A percentile compares a stretch with the other conserved stretches of the same genome.
Conservation (phyloP, 2,888 invertebrate genomes). For the Morpho helenor region DNA sequence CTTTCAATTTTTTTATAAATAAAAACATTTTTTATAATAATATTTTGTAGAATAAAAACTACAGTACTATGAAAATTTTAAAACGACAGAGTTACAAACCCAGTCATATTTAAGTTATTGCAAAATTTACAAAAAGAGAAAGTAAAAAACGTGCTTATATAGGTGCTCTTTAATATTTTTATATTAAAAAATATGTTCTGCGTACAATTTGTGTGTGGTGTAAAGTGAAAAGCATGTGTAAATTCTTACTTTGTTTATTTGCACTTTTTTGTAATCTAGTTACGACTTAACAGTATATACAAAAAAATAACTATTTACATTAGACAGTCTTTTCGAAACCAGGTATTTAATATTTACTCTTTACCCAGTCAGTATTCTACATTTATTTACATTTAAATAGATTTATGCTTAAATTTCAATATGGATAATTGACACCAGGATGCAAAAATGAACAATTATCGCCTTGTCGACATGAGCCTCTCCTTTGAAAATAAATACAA, state of each 20-base stretch:
- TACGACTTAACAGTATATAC: constrained; percentile 37
- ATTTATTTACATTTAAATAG: neutral
- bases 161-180: too few relatives aligned
- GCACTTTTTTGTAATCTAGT: constrained; percentile 28
- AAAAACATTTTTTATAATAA: too few relatives aligned
- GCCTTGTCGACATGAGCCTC: constrained; percentile 89
- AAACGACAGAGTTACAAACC: too few relatives aligned
- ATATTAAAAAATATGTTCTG: too few relatives aligned
- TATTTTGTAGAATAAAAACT: too few relatives aligned
- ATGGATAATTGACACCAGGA: constrained; percentile 83
- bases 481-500: constrained; percentile 89
- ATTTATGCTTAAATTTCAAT: constrained; percentile 35
- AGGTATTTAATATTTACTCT: constrained; percentile 22
- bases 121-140: too few relatives aligned
- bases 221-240: too few relatives aligned
- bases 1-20: too few relatives aligned
- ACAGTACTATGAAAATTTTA: too few relatives aligned
- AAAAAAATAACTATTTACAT: constrained; percentile 42
- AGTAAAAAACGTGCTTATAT: too few relatives aligned
- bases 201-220: too few relatives aligned
- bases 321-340: constrained; percentile 49
- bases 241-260: constrained; percentile 26
- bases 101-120: too few relatives aligned
- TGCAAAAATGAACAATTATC: constrained; percentile 91
- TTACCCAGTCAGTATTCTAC: neutral